These are phyloP conservation scores for Cheilosia soror DNA, from an alignment of 2,888 invertebrate genomes.

Conservation along the genomic window DNA sequence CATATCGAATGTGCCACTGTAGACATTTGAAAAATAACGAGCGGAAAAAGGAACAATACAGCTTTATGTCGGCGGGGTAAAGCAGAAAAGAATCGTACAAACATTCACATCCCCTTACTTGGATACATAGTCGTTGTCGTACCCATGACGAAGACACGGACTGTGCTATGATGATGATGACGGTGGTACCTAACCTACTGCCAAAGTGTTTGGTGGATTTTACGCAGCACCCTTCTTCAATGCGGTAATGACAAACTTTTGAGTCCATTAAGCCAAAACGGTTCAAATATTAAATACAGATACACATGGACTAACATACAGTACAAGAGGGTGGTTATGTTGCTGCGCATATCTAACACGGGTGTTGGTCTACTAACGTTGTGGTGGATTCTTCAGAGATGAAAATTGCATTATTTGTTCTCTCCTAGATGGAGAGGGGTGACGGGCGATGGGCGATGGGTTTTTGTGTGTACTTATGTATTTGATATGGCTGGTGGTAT, in stretches of 20 bases:
- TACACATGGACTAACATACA: neutral
- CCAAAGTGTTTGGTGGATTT: constrained; percentile 18
- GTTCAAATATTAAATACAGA: constrained; percentile 48
- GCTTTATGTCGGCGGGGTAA: neutral
- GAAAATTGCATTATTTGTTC: constrained; percentile 30
- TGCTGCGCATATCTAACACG: constrained; percentile 38
- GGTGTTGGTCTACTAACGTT: no score
- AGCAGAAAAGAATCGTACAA: neutral
- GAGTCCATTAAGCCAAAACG: constrained; percentile 65
- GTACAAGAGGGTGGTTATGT: neutral
- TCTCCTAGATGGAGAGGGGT: neutral
- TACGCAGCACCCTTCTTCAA: constrained; percentile 49
- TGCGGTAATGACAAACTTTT: constrained; percentile 60
- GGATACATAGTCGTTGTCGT: constrained; percentile 4
- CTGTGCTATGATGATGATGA: constrained; percentile 12
- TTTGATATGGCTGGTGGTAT: neutral
- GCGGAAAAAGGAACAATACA: constrained; percentile 12
- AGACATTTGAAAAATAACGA: constrained; percentile 39
- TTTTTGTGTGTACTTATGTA: neutral
- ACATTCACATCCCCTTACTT: constrained; percentile 3
- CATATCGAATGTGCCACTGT: constrained; percentile 1
- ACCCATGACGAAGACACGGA: constrained; percentile 13
- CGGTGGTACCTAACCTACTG: constrained; percentile 11
- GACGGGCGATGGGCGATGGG: no score
- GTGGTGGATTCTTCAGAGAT: neutral